Base-by-base conservation (phyloP, 2,113 vertebrate genomes). In the Prinia subflava region DNA sequence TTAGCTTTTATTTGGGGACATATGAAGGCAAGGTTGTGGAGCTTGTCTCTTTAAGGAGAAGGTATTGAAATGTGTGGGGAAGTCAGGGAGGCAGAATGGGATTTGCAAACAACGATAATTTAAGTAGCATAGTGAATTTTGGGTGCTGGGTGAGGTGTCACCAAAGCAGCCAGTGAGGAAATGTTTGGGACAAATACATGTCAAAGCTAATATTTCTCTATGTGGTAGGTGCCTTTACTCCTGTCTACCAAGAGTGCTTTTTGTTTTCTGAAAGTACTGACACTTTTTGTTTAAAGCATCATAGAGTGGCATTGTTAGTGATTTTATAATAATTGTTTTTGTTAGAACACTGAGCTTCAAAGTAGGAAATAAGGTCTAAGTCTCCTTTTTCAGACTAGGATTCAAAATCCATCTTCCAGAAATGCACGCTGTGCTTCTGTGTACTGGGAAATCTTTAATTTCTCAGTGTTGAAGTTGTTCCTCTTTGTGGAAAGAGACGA, bases 361-460 rank as follows among this genome's bases (percentile, higher is more conserved):
- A 87, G 27, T 18, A 22, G n/a, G 31, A 81, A 31, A 25, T 50
- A 15, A 82, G 14, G 22, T 35, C 69, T 55, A 64, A 73, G 37
- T 35, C 27, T 67, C 3, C 12, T 63, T 64, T 84, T 92, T 52
- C 31, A 46, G 27, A 33, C 27, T 55, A 18, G 9, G 35, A 47
- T 71, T 50, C 33, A 55, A 47, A 31, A 75, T 76, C 27, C 2
- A 0, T 56, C 39, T 75, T 90, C 44, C 35, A 59, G 52, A 68
- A 85, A 33, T 0, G 0, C 11, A 15, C 8, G 6, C 2, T 52
- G 4, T 46, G 8, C 37, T 64, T 59, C 21, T 87, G 8, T 71
- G 35, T 57, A 28, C 57, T 75, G 53, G 11, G 15, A 78, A 60
- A 25, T 53, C 9, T 65, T 57, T n/a, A 27, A 41, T 20, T 87